These are phyloP conservation scores for Drosophila siamana DNA, from an alignment of 2,888 invertebrate genomes.

Conservation along the genomic window DNA sequence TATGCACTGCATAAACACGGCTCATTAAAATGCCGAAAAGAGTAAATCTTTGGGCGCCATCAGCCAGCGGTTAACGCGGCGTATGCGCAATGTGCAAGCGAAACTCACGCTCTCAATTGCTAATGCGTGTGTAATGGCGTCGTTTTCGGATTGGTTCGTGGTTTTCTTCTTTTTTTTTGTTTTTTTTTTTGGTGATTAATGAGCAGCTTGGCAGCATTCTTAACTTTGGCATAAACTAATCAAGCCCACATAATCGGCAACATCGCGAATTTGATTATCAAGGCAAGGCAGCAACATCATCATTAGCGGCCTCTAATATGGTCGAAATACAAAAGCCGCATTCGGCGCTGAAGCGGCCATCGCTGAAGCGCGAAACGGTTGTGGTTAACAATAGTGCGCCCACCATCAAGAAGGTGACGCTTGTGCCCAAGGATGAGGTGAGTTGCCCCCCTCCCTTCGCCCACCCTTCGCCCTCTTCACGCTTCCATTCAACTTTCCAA, in stretches of 20 bases:
- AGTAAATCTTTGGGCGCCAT: conserved; percentile 16
- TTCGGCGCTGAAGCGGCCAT: conserved; percentile 83
- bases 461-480: neutral
- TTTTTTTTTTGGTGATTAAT: conserved; percentile 60
- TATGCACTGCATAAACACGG: conserved; percentile 69
- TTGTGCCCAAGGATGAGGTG: conserved; percentile 85
- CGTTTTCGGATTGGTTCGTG: too few species aligned
- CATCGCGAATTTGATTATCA: conserved; percentile 19
- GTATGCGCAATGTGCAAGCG: conserved; percentile 31
- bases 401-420: conserved; percentile 85
- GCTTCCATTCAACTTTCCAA: neutral
- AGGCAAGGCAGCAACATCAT: too few species aligned
- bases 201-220: conserved; percentile 47
- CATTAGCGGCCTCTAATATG: conserved; percentile 66
- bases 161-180: conserved; percentile 15
- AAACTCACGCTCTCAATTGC: conserved; percentile 11
- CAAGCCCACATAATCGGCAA: conserved; percentile 10
- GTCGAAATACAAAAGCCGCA: conserved; percentile 85
- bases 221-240: conserved; percentile 35
- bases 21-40: conserved; percentile 62
- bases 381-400: conserved; percentile 84
- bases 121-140: conserved; percentile 58
- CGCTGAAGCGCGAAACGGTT: conserved; percentile 85
- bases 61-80: conserved; percentile 39
- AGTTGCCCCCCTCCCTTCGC: conserved; percentile 53